Conservation (phyloP, 2,113 vertebrate species). For the Hemicordylus capensis region DNA sequence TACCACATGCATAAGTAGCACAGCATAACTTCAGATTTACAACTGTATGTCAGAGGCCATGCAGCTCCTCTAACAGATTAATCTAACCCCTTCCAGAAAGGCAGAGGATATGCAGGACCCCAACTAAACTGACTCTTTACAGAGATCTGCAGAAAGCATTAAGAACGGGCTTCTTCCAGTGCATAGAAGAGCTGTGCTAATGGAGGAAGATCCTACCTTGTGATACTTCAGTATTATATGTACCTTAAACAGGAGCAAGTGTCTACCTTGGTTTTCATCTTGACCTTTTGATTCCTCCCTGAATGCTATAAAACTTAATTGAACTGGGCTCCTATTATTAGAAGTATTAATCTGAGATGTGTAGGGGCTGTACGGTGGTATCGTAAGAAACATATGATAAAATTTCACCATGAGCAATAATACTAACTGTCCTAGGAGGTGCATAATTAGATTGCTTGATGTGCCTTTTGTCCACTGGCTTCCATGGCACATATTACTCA, state of each 20-base stretch:
- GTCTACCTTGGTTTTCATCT: conserved; percentile 5
- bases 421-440: background rate
- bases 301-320: background rate
- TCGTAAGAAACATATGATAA: background rate
- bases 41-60: no score
- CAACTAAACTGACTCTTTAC: background rate
- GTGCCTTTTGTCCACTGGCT: background rate
- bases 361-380: background rate
- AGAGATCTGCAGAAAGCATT: no score
- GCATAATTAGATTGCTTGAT: conserved; percentile 17
- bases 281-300: conserved; percentile 2
- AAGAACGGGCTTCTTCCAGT: background rate
- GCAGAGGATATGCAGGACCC: background rate
- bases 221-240: background rate
- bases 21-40: no score
- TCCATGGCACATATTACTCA: background rate
- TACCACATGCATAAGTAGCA: no score
- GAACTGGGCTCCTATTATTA: background rate
- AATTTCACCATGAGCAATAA: background rate
- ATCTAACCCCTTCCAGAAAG: background rate
- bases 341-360: background rate
- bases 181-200: background rate
- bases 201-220: background rate
- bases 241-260: accelerated
- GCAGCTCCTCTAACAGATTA: background rate